Base-by-base conservation (phyloP, 2,888 invertebrate genomes). In the Epsilonema sp. region DNA sequence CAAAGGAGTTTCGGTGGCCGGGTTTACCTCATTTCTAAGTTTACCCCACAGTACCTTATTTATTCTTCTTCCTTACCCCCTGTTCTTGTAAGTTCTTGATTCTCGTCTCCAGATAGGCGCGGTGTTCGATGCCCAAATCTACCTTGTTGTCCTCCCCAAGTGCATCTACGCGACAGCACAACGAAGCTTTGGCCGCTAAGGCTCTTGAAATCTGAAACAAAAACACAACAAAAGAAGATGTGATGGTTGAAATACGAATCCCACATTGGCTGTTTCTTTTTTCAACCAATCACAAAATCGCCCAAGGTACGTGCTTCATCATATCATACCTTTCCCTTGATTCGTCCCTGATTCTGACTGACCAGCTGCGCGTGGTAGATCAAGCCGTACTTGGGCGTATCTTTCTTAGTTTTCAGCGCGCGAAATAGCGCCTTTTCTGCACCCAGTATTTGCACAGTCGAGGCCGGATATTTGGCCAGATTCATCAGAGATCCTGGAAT, bases 371-470 rank as follows among this genome's bases (percentile, higher is more conserved):
- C 81, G 65, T 99, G 94, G 65, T 92, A 99, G 53, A 99, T 87
- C 38, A 99, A 72, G 71, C 97, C 97, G 66, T 97, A 99, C 63
- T 97, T 97, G 0, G 97, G 97, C 0, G 97, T 97, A 63, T 94
- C 89, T 62, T 87, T 84, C 63, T 89, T 89, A 0, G 90, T 85
- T 69, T 97, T 97, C 20, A 97, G 71, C 0, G 97, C 94, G 54
- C 94, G 74, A 70, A 97, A 97, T 13, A 97, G 69, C 0, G 94
- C 94, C 65, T 97, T 97, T 65, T 97, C 97, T 0, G 97, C 94
- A 51, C 94, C 97, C 49, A 94, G 77, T 58, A 97, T 92, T 71
- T 97, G 94, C 4, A 97, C 75, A 0, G 94, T 97, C 0, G 94
- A 97, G 0, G 94, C 87, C 0, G 97, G 92, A 65, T 90, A 86